Evolutionary conservation across 1,140 invertebrate species (phyloP).

Genomic region (Hycleus cichorii): DNA sequence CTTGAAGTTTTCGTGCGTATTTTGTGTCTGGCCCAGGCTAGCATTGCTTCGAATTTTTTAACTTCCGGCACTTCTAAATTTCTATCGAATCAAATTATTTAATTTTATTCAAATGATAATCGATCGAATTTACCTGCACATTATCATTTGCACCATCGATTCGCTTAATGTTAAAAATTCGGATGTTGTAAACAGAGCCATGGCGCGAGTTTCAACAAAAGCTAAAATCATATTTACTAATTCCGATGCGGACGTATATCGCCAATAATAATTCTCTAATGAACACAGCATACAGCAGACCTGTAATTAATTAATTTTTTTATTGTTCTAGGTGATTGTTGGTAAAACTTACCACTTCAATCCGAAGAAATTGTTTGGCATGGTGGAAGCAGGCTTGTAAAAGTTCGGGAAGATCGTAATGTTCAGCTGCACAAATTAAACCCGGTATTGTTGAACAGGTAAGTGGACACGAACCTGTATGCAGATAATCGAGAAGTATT

Average conservation of each 20-base stretch:
- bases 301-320: conserved; percentile 41
- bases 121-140: conserved; percentile 53
- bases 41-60: conserved; percentile 90
- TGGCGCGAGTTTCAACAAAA: conserved; percentile 79
- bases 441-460: conserved; percentile 89
- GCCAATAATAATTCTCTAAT: conserved; percentile 91
- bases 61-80: conserved; percentile 81
- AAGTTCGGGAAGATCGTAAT: conserved; percentile 87
- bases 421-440: conserved; percentile 87
- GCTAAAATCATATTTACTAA: conserved; percentile 90
- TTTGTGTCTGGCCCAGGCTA: conserved; percentile 79
- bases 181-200: conserved; percentile 69
- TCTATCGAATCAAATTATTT: conserved; percentile 31
- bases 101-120: neutral
- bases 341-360: conserved; percentile 65
- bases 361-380: conserved; percentile 85
- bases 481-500: conserved; percentile 82
- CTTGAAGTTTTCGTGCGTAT: conserved; percentile 66
- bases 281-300: conserved; percentile 87
- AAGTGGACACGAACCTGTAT: conserved; percentile 84
- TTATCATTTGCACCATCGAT: conserved; percentile 92
- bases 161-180: conserved; percentile 85
- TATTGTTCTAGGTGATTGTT: neutral
- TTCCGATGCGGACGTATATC: conserved; percentile 88
- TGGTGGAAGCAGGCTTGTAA: conserved; percentile 92